Percentiles rank a stretch among this genome's conserved stretches.
These are phyloP conservation scores for Ophion costatus DNA, from an alignment of 2,888 invertebrate species.

Conservation along the genomic window DNA sequence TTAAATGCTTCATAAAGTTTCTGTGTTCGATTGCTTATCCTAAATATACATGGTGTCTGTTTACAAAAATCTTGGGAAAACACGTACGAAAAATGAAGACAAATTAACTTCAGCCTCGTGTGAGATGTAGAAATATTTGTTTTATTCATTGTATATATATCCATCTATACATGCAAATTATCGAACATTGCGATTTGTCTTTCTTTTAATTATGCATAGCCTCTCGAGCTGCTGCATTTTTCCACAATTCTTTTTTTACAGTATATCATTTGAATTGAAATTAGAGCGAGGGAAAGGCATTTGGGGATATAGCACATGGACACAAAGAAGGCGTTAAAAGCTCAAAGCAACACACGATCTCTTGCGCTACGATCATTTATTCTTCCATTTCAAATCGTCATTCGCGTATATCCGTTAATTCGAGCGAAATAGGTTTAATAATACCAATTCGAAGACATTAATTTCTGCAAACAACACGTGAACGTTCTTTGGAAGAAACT, in stretches of 20 bases:
- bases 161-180: no score
- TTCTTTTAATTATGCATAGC: background rate
- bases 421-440: background rate
- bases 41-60: no score
- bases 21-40: no score
- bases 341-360: background rate
- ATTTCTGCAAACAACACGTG: conserved; percentile 6
- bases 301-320: background rate
- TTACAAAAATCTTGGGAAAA: no score
- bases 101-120: no score
- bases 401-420: background rate
- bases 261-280: background rate
- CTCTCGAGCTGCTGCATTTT: no score
- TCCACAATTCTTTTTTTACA: background rate
- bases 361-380: background rate
- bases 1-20: no score
- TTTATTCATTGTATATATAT: no score
- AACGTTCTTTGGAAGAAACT: conserved; percentile 27
- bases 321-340: background rate
- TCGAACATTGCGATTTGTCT: background rate
- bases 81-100: no score
- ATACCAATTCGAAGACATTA: background rate
- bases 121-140: no score
- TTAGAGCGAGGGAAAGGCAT: background rate
- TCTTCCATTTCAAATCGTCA: background rate